Base-by-base conservation (phyloP, 2,113 vertebrate species). In the Dendrocopos noguchii region DNA sequence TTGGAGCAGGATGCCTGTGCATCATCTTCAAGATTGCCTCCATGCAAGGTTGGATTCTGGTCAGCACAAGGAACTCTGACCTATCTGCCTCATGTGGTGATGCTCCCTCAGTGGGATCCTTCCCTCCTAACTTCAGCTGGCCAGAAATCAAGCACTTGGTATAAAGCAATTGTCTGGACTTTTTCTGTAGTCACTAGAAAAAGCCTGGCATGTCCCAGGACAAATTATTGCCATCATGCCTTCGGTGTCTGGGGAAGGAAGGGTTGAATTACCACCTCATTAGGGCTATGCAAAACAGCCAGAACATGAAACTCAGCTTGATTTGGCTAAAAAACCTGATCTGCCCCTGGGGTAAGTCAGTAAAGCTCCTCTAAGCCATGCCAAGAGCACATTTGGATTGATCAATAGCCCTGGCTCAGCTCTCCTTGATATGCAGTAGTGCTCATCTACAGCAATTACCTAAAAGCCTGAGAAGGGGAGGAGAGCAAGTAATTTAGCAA, bases 351-450 rank as follows among this genome's bases (percentile, higher is more conserved):
- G 82, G 82, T 70, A 87, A 59, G 29, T 93, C 68, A 55, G 80
- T 50, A 86, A 91, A 95, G 87, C 91, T 95, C 66, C 84, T 86
- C 85, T 91, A 92, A 95, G 21, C 82, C 79, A 73, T 18, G 90
- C 95, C 87, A 95, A 46, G 44, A 83, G 85, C 85, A 84, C 73
- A 68, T 91, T 94, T 93, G 87, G 88, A 78, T 72, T 88, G 91
- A 96, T 96, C 94, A 90, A 96, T 95, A 91, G 91, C 63, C 60
- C 91, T 94, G 89, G 93, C 91, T 95, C 94, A 81, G 82, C 68
- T 90, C 14, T 46, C 82, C 73, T 65, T 25, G 44, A 80, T 78
- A 28, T 5, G 47, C 68, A 78, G 76, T 3, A 34, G 28, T 1
- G 57, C 85, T 94, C 85, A 66, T 90, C 91, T 68, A 61, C 61